Base-by-base conservation (phyloP, 2,113 vertebrate genomes). In the Oostethus manadensis region DNA sequence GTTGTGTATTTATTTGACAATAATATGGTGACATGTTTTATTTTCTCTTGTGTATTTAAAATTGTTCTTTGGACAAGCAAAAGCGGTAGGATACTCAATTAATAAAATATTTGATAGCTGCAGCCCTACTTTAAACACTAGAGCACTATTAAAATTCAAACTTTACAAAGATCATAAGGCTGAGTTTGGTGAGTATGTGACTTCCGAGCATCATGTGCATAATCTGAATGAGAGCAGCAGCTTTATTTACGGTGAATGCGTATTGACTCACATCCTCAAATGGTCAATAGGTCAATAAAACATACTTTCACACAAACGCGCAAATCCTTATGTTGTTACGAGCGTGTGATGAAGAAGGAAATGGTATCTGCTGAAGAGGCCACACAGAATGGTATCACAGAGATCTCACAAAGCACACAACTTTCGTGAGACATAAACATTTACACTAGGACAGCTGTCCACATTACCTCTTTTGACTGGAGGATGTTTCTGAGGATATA, bases 341-440 rank as follows among this genome's bases (percentile, higher is more conserved):
- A 4, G 49, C 44, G 53, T 40, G 10, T 69, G 29, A 21, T 23
- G 46, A 62, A 51, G 63, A 62, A 55, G 65, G 40, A 56, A 58
- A 46, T 54, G 71, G 62, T 71, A 74, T 78, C 73, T 18, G 73
- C 73, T 70, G 73, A 57, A 58, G 59, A 62, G 16, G 14, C 50
- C 42, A 26, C 3, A 6, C 0, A 51, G 58, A 71, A 47, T 62
- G n/a, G n/a, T n/a, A 21, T 10, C 29, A 60, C 22, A n/a, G 17
- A 49, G 56, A 64, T 50, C 59, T 64, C 60, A 60, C 58, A 62
- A 42, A 60, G 21, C 20, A 68, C 58, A 54, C 61, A 69, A 48
- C 68, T 54, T 51, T 44, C 51, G 23, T 60, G 56, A 40, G 51
- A 54, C 50, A 65, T 65, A 71, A 76, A 70, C 50, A 68, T 70